Percentiles rank a stretch among this genome's conserved stretches.
Conservation (phyloP, 2,113 vertebrate genomes). For the Fulica atra region DNA sequence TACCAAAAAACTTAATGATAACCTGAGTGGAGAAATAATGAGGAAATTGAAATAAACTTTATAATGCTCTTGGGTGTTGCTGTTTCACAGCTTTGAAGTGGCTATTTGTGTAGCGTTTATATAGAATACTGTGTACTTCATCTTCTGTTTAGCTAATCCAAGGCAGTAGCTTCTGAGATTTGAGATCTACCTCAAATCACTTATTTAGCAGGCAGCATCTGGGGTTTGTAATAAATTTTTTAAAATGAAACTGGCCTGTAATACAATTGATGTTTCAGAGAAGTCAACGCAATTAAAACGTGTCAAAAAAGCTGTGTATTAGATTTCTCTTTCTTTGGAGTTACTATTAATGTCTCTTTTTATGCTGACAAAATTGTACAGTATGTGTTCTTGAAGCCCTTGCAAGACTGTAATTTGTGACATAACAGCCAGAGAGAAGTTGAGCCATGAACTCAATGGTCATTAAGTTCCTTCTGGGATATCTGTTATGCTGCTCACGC, state of each 20-base stretch:
- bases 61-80: neutral
- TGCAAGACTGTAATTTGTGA: neutral
- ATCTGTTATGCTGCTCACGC: neutral
- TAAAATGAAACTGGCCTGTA: neutral
- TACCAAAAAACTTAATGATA: neutral
- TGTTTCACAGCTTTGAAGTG: neutral
- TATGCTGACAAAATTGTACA: neutral
- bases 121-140: neutral
- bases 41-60: neutral
- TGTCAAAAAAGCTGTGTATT: neutral
- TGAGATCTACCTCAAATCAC: neutral
- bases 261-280: neutral
- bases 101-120: neutral
- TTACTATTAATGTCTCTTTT: neutral
- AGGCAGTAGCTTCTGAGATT: neutral
- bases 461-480: neutral
- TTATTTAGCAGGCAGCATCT: neutral
- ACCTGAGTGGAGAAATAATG: neutral
- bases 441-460: neutral
- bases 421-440: neutral
- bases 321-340: neutral
- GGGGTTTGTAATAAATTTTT: neutral
- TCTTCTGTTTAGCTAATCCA: neutral
- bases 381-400: neutral
- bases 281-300: neutral